These are phyloP conservation scores for Melanerpes aurifrons DNA, from an alignment of 2,113 vertebrate species.

Conservation along the genomic window DNA sequence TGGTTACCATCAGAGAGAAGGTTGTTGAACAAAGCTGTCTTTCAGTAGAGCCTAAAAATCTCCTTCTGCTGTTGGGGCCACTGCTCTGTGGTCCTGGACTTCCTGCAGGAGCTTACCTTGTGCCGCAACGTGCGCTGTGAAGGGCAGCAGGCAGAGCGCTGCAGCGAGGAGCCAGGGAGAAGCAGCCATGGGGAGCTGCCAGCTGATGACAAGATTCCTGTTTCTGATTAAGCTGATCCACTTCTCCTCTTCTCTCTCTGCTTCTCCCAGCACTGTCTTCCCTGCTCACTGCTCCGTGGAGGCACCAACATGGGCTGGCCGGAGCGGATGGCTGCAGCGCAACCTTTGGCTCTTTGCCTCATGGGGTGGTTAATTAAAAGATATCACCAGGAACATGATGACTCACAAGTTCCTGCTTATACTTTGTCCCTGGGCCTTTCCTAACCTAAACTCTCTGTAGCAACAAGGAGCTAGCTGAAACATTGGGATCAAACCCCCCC, in stretches of 20 bases:
- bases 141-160: background rate
- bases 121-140: background rate
- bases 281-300: background rate
- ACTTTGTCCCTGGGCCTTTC: background rate
- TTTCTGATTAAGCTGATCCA: background rate
- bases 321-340: background rate
- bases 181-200: conserved; percentile 3
- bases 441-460: background rate
- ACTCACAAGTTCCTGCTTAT: background rate
- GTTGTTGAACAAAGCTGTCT: background rate
- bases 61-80: background rate
- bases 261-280: background rate
- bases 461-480: background rate
- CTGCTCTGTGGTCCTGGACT: background rate
- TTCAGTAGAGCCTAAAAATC: rapidly evolving
- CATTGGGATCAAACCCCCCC: background rate
- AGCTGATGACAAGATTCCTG: background rate
- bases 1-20: background rate
- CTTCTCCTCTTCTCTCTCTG: background rate
- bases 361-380: conserved; percentile 49
- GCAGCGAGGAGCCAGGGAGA: background rate
- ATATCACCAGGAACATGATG: background rate
- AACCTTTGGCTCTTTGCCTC: conserved; percentile 68
- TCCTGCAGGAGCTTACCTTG: conserved; percentile 30
- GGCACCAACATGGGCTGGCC: background rate